Evolutionary conservation across 2,797 vertebrate genomes (phyloP).

Genomic region (Crax fasciolata): DNA sequence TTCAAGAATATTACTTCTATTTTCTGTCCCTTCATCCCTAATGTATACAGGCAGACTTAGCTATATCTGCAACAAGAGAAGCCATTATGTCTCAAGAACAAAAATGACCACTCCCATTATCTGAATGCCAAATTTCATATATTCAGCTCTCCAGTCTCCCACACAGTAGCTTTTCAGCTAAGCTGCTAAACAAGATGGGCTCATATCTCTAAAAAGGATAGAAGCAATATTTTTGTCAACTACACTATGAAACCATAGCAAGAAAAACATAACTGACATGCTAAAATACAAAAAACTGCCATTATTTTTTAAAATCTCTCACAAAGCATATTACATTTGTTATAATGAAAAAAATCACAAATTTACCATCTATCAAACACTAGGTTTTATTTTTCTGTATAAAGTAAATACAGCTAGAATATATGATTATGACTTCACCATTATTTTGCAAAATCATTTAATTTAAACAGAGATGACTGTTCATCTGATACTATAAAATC

Average conservation of each 20-base stretch:
- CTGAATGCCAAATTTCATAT: constrained; percentile 53
- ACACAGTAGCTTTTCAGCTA: neutral
- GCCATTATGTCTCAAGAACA: constrained; percentile 25
- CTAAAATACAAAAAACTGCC: constrained; percentile 50
- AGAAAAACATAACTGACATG: constrained; percentile 27
- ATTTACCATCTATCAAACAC: constrained; percentile 68
- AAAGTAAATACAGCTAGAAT: constrained; percentile 79
- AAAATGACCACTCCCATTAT: constrained; percentile 44
- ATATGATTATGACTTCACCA: constrained; percentile 75
- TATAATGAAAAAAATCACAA: constrained; percentile 75
- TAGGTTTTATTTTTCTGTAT: constrained; percentile 81
- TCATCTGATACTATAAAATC: constrained; percentile 40
- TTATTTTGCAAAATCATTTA: constrained; percentile 79
- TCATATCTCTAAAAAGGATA: neutral
- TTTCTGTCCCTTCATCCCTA: constrained; percentile 53
- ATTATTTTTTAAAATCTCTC: constrained; percentile 72
- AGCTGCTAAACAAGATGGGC: neutral
- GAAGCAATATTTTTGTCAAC: constrained; percentile 44
- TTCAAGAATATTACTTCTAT: constrained; percentile 60
- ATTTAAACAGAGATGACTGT: constrained; percentile 58
- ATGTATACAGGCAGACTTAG: constrained; percentile 29
- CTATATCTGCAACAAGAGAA: constrained; percentile 3
- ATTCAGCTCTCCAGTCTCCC: neutral
- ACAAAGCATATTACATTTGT: constrained; percentile 77
- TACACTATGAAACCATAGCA: constrained; percentile 11